phyloP scores from a whole-genome alignment of 2,113 vertebrate species.

The Pelecanus crispus region DNA sequence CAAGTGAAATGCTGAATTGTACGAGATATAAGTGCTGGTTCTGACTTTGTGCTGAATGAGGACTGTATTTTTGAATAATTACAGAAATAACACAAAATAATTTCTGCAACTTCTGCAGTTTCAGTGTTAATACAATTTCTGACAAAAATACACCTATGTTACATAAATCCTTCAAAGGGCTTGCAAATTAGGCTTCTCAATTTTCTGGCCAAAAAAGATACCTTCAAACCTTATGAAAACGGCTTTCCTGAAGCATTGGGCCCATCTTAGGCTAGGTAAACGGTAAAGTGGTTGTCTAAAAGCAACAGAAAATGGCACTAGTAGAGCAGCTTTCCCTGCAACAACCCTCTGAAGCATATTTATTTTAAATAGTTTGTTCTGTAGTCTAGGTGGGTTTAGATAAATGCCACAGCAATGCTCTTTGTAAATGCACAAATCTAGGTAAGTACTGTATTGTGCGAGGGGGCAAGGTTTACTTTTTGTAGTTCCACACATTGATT shows the following conservation, averaged over 20 bases:
- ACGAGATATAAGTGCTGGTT: not conserved
- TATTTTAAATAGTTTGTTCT: slow-evolving; percentile 38
- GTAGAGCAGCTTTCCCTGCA: not conserved
- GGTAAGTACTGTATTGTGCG: slow-evolving; percentile 26
- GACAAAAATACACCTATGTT: not conserved
- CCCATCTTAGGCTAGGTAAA: not conserved
- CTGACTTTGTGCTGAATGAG: not conserved
- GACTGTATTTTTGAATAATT: not conserved
- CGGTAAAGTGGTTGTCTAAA: not conserved
- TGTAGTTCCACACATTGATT: slow-evolving; percentile 66
- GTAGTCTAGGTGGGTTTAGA: not conserved
- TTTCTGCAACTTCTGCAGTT: not conserved
- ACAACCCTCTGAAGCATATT: not conserved
- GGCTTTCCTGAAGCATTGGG: not conserved
- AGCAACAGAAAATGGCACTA: not conserved
- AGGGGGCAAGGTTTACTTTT: slow-evolving; percentile 49
- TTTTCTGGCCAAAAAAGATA: not conserved
- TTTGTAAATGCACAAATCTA: slow-evolving; percentile 32
- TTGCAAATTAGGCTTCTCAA: not conserved
- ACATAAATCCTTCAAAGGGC: not conserved
- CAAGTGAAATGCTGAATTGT: not conserved
- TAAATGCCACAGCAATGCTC: slow-evolving; percentile 29
- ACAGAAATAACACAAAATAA: not conserved
- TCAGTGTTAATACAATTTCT: not conserved
- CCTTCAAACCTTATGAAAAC: not conserved